A percentile compares a stretch with the other conserved stretches of the same genome.
Conservation (phyloP, 2,888 invertebrate genomes). For the Parnassius orleans region DNA sequence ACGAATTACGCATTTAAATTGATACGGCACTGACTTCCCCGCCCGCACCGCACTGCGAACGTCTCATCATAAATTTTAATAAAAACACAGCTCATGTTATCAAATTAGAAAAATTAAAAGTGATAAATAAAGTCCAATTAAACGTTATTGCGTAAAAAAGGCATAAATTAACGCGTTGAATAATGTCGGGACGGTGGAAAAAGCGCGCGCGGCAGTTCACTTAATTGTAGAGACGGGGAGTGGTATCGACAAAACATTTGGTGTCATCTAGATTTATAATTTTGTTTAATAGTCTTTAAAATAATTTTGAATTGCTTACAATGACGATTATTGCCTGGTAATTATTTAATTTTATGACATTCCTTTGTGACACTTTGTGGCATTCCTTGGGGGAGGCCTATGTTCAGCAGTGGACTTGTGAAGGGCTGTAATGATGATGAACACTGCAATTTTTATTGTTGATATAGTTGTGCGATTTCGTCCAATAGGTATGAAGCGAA, state of each 20-base stretch:
- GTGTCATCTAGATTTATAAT: not conserved
- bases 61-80: constrained; percentile 71
- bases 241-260: constrained; percentile 32
- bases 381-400: no score
- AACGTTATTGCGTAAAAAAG: constrained; percentile 80
- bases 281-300: no score
- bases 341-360: no score
- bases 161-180: constrained; percentile 74
- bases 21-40: constrained; percentile 53
- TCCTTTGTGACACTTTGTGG: no score
- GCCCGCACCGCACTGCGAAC: constrained; percentile 29
- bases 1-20: constrained; percentile 69
- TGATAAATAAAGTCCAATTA: constrained; percentile 80
- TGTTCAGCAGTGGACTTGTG: no score
- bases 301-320: no score
- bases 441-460: no score
- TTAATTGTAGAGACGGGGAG: constrained; percentile 30
- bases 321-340: no score
- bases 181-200: constrained; percentile 38
- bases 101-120: constrained; percentile 80
- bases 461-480: no score
- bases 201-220: constrained; percentile 8
- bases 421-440: no score
- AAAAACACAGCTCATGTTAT: constrained; percentile 62
- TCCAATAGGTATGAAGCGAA: no score